Base-by-base conservation (phyloP, 2,888 invertebrate genomes). In the Calliopum simillimum region DNA sequence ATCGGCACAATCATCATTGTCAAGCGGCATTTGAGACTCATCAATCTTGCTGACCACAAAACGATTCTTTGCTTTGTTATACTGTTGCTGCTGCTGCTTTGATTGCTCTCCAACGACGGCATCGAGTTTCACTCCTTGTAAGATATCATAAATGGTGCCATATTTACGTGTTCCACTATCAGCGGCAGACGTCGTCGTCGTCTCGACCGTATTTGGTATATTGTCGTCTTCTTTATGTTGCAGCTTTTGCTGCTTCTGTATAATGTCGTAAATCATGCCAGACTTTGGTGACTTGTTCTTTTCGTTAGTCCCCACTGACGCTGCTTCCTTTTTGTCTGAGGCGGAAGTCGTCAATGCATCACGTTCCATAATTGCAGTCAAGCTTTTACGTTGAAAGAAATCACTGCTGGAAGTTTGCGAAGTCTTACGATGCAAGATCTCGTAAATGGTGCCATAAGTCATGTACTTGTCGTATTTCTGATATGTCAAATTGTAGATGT, bases 371-470 rank as follows among this genome's bases (percentile, higher is more conserved):
- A 85, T 82, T 3, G 85, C 81, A 51, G 82, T 77, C 1, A 85
- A 76, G 70, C 84, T 84, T 71, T 85, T 86, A 11, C 85, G 81
- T 68, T 86, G 85, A 74, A 85, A 84, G 33, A 80, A 71, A 33
- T 84, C 82, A 53, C 77, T 73, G 59, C 51, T 55, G 68, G 44
- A n/a, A 41, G 43, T 41, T 47, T 83, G 83, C 3, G 83, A 79
- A 5, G 83, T 80, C 71, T 86, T 86, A 44, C 86, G 83, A 75
- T 87, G 86, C 49, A 86, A 71, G 74, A 86, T 86, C 76, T 86
- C 86, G 75, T 86, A 86, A 67, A 86, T 86, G 61, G 86, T 86
- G 68, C 86, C 86, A 72, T 86, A 86, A 41, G 86, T 86, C 86
- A 86, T 86, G 73, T 86, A 86, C 68, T 86, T 86, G 76, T 86